A percentile compares a stretch with the other conserved stretches of the same genome.
Conservation (phyloP, 2,797 vertebrate species). For the Eulemur albifrons region DNA sequence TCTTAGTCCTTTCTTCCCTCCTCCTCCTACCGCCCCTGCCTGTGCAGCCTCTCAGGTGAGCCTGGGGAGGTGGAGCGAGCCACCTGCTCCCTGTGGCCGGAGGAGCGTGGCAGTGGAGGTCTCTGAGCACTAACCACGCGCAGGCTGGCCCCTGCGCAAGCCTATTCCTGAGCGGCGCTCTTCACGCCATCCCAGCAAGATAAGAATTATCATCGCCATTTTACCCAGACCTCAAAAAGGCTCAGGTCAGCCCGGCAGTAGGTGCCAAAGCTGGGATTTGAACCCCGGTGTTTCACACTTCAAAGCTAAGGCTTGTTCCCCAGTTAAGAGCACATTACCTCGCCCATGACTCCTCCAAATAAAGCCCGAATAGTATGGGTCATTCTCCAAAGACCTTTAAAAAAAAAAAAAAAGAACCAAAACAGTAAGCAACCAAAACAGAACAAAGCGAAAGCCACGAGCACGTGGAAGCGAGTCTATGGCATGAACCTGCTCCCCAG, state of each 20-base stretch:
- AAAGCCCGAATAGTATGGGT: background rate
- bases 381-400: background rate
- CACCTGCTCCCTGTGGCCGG: background rate
- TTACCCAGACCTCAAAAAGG: background rate
- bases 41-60: background rate
- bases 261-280: background rate
- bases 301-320: background rate
- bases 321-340: background rate
- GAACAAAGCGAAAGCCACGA: background rate
- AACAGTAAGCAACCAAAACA: background rate
- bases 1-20: no score
- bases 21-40: background rate
- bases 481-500: background rate
- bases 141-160: background rate
- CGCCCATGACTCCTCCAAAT: background rate
- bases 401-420: background rate
- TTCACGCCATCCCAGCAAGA: background rate
- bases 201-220: background rate
- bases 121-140: background rate
- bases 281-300: background rate
- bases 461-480: no score
- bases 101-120: fast-evolving
- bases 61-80: background rate
- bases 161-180: background rate
- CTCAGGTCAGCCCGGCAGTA: background rate